A percentile compares a stretch with the other conserved stretches of the same genome.
Conservation (phyloP, 2,113 vertebrate species). For the Hemiscyllium ocellatum region DNA sequence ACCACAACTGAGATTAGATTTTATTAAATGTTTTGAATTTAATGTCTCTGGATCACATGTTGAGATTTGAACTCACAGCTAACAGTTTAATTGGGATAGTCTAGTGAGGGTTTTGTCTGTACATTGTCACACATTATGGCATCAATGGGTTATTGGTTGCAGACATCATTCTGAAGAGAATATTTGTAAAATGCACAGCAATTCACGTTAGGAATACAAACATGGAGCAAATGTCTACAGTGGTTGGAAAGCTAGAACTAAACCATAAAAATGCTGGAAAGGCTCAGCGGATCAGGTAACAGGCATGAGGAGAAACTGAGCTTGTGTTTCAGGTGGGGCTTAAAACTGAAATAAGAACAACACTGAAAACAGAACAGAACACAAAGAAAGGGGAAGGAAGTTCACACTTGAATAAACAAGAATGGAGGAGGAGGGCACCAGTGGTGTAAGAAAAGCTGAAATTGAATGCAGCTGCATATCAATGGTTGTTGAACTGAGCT, state of each 20-base stretch:
- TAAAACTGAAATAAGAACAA: neutral
- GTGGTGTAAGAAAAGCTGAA: too few relatives aligned
- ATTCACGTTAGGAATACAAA: neutral
- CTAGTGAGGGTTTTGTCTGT: neutral
- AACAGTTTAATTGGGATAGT: neutral
- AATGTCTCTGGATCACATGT: neutral
- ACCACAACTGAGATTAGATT: neutral
- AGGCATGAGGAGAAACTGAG: neutral
- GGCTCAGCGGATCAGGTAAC: neutral
- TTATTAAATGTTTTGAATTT: neutral
- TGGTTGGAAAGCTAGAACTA: neutral
- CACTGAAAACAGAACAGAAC: neutral
- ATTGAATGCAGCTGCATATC: too few relatives aligned
- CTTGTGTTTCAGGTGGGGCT: neutral
- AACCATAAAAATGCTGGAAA: neutral
- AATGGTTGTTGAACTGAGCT: neutral
- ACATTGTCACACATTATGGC: neutral
- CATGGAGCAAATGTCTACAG: neutral
- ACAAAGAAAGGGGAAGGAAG: neutral
- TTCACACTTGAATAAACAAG: neutral
- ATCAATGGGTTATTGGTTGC: neutral
- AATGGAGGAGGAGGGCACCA: neutral
- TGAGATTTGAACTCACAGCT: neutral
- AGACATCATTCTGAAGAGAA: neutral
- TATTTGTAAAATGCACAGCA: neutral